Base-by-base conservation (phyloP, 2,888 invertebrate species). In the Macaria notata region DNA sequence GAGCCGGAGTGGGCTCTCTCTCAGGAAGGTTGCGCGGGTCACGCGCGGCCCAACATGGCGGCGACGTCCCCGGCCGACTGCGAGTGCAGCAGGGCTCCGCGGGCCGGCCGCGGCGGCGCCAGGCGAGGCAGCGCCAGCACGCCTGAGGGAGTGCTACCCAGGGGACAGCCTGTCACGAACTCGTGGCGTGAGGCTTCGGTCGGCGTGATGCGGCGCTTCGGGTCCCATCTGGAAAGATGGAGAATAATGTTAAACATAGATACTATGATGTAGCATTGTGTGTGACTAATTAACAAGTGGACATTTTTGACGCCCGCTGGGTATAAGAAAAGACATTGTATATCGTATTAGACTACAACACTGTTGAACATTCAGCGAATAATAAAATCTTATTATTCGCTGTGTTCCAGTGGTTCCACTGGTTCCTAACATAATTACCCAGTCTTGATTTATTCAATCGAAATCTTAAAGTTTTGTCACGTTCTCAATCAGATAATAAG, bases 181-280 rank as follows among this genome's bases (percentile, higher is more conserved):
- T 97, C 96, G 86, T 98, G 98, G 53, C 95, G 94, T 30, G 96
- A 93, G 3, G 98, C 98, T 80, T 98, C 98, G 54, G 96, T 97
- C 0, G 98, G 96, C 3, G 96, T 98, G 94, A 98, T 95, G 64
- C 98, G 94, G 63, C 96, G 95, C 77, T 95, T 95, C 19, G 98
- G 96, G 87, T 98, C 98, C 98, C 98, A 98, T 84, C 97, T 97
- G 87, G 4, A 69, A 56, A 52, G 30, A 54, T 8, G 19, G 8
- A 38, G n/a, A 47, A 9, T 38, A 3, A 66, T 55, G 33, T 45
- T 50, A 63, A 61, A 2, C 3, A n/a, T 42, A 19, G 1, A n/a
- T n/a, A n/a, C n/a, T n/a, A n/a, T 2, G 19, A 19, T 1, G 19
- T 19, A 19, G 19, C 19, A 19, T 19, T 19, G 1, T 19, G 2